Conservation (phyloP, 1,140 invertebrate species). For the Drosophila pachea region DNA sequence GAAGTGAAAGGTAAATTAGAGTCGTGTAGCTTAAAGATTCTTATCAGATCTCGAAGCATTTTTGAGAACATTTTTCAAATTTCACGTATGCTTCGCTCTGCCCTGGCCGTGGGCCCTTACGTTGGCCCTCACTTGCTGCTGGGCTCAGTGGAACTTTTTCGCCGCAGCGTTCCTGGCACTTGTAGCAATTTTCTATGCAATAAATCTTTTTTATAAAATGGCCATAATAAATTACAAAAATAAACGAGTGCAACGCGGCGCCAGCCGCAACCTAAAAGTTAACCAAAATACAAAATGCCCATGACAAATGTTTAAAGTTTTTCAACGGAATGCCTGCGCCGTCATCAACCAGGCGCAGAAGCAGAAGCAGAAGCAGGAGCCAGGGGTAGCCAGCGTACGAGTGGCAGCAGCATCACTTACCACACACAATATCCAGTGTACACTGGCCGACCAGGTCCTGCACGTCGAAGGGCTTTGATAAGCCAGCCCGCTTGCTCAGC, state of each 20-base stretch:
- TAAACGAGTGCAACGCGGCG: constrained; percentile 44
- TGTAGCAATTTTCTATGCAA: constrained; percentile 62
- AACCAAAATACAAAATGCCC: constrained; percentile 32
- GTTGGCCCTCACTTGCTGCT: neutral
- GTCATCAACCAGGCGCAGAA: too few relatives aligned
- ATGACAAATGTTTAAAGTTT: constrained; percentile 71
- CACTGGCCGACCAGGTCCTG: constrained; percentile 83
- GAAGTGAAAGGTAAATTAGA: too few relatives aligned
- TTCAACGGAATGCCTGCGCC: constrained; percentile 6
- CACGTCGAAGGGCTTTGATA: constrained; percentile 60
- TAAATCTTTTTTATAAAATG: constrained; percentile 72
- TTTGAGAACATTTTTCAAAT: too few relatives aligned
- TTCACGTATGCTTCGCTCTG: neutral
- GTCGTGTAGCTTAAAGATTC: too few relatives aligned
- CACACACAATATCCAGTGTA: constrained; percentile 84
- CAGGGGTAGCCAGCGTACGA: neutral
- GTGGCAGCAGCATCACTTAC: constrained; percentile 30
- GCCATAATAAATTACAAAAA: constrained; percentile 70
- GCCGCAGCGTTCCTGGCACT: constrained; percentile 59
- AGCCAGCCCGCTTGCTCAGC: constrained; percentile 46
- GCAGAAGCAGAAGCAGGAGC: neutral
- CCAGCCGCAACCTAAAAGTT: constrained; percentile 6
- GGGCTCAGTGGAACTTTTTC: constrained; percentile 51
- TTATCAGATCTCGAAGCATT: too few relatives aligned
- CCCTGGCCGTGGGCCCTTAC: neutral